These are phyloP conservation scores for Heliconius erato DNA, from an alignment of 2,888 invertebrate species.

Conservation along the genomic window DNA sequence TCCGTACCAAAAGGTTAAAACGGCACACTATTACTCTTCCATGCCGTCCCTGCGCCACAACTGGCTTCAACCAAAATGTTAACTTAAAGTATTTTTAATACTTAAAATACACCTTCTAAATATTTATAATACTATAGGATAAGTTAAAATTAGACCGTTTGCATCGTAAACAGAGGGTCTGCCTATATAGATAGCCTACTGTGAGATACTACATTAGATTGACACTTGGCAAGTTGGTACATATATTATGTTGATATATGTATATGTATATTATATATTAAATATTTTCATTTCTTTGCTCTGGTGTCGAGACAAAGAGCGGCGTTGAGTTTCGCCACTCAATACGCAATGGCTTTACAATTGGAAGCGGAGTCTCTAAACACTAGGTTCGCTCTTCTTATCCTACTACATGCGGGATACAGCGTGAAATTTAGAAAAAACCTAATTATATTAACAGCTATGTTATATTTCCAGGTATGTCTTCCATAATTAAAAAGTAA, in stretches of 20 bases:
- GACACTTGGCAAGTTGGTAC: not conserved
- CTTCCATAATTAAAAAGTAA: no score
- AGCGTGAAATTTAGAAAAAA: no score
- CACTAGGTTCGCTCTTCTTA: no score
- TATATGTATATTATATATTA: not conserved
- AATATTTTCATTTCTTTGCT: not conserved
- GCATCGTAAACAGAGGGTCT: conserved; percentile 26
- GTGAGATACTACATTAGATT: conserved; percentile 3
- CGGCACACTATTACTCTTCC: no score
- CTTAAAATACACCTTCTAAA: not conserved
- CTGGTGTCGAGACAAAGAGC: not conserved
- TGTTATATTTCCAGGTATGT: no score
- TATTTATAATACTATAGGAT: not conserved
- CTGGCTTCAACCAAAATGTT: no score
- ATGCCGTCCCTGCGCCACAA: no score
- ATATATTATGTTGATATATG: not conserved
- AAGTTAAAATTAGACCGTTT: conserved; percentile 21
- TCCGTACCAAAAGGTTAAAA: no score
- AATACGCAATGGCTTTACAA: not conserved
- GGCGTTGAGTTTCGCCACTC: not conserved
- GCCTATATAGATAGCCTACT: conserved; percentile 12
- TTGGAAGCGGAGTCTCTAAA: no score
- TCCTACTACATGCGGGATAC: no score
- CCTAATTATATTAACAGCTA: no score
- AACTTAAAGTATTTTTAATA: not conserved